phyloP scores from a whole-genome alignment of 2,797 vertebrate genomes.

The Tamandua tetradactyla region DNA sequence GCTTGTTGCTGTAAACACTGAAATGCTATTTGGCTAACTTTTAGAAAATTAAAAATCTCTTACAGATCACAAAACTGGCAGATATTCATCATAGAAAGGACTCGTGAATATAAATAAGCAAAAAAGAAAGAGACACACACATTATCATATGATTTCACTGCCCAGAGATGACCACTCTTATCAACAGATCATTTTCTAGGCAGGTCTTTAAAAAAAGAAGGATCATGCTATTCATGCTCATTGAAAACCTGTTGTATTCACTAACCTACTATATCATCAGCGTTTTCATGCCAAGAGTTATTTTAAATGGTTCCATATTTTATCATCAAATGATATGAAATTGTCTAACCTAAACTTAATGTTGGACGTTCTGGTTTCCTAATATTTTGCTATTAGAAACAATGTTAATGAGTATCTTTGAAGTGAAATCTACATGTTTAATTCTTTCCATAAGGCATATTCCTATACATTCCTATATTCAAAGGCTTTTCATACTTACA shows the following conservation, averaged over 20 bases:
- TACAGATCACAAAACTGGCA: neutral
- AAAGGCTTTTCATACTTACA: neutral
- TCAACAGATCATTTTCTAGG: neutral
- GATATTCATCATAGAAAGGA: neutral
- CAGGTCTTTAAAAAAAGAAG: neutral
- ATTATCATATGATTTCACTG: neutral
- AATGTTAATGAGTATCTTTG: neutral
- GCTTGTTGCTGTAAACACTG: neutral
- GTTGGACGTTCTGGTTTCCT: neutral
- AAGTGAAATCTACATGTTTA: conserved; percentile 10
- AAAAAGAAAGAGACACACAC: neutral
- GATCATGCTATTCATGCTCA: neutral
- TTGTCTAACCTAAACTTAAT: neutral
- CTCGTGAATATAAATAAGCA: neutral
- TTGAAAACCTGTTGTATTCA: neutral
- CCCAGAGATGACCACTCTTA: neutral
- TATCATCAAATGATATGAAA: neutral
- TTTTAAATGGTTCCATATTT: neutral
- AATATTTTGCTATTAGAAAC: neutral
- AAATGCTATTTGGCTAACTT: neutral
- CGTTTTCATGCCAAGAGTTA: neutral
- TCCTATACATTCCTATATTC: conserved; percentile 25
- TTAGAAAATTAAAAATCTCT: neutral
- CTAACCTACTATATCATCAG: neutral
- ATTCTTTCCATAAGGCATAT: neutral